Evolutionary conservation across 1,140 invertebrate genomes (phyloP).

Genomic region (Diorhabda elongata): DNA sequence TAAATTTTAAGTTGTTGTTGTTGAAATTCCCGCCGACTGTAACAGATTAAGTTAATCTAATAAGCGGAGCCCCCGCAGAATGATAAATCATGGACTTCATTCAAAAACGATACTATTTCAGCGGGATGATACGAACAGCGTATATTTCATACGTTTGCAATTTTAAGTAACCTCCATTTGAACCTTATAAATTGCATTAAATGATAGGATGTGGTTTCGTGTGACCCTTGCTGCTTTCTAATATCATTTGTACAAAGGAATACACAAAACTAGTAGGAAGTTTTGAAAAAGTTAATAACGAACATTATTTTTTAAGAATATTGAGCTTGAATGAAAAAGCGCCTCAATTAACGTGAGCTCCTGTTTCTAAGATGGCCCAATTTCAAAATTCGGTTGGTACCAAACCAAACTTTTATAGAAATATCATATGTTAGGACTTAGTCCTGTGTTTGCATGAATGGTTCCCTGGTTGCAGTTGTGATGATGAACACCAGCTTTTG

Average conservation of each 20-base stretch:
- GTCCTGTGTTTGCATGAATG: no score
- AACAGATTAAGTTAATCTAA: conserved; percentile 43
- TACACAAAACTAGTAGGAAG: no score
- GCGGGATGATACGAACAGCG: conserved; percentile 7
- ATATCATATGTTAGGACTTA: no score
- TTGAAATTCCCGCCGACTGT: conserved; percentile 34
- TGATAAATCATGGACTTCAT: conserved; percentile 33
- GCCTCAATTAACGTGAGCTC: no score
- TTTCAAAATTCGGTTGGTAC: no score
- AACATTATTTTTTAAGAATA: no score
- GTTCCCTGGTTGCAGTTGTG: no score
- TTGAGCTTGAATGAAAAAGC: no score
- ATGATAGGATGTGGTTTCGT: neutral
- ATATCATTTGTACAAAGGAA: neutral
- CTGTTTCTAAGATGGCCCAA: no score
- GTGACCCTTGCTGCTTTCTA: neutral
- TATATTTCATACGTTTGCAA: neutral
- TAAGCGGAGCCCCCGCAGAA: conserved; percentile 38
- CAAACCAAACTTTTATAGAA: no score
- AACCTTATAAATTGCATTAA: conserved; percentile 1
- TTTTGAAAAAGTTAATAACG: no score
- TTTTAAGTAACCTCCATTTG: conserved; percentile 2
- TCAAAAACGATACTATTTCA: conserved; percentile 33
- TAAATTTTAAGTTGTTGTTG: conserved; percentile 32
- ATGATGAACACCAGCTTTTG: no score